Evolutionary conservation across 2,888 invertebrate genomes (phyloP).

Genomic region (Theretra japonica): DNA sequence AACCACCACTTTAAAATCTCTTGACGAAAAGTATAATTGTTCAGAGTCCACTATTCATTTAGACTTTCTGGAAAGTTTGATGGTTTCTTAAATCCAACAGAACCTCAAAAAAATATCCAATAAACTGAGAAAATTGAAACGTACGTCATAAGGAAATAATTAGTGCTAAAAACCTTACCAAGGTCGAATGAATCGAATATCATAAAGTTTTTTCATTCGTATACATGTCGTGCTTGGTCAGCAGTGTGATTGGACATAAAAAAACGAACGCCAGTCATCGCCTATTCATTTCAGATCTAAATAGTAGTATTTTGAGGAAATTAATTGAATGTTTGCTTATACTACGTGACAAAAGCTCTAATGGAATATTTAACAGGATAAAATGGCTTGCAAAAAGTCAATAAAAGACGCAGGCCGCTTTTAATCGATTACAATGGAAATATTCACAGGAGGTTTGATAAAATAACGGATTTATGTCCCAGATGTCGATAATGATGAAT

Average conservation of each 20-base stretch:
- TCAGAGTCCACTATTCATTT: no score
- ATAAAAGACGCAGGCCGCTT: no score
- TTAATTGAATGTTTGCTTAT: conserved; percentile 4
- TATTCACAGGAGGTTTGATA: no score
- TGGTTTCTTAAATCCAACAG: not conserved
- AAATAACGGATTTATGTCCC: no score
- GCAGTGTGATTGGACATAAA: conserved; percentile 23
- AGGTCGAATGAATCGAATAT: conserved; percentile 30
- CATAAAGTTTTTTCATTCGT: conserved; percentile 28
- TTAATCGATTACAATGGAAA: no score
- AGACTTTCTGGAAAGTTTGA: not conserved
- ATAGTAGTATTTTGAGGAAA: not conserved
- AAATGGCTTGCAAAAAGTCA: not conserved
- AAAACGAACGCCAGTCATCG: conserved; percentile 26
- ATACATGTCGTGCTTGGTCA: conserved; percentile 25
- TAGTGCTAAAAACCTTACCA: conserved; percentile 28
- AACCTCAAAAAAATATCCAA: conserved; percentile 24
- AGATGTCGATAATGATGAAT: no score
- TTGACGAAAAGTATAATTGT: no score
- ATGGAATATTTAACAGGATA: not conserved
- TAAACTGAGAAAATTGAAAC: conserved; percentile 36
- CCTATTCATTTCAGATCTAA: not conserved
- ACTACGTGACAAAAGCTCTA: not conserved
- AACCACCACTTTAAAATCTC: no score
- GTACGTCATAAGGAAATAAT: conserved; percentile 44